phyloP scores from a whole-genome alignment of 2,797 vertebrate genomes.

The Myoxocephalus aenaeus region DNA sequence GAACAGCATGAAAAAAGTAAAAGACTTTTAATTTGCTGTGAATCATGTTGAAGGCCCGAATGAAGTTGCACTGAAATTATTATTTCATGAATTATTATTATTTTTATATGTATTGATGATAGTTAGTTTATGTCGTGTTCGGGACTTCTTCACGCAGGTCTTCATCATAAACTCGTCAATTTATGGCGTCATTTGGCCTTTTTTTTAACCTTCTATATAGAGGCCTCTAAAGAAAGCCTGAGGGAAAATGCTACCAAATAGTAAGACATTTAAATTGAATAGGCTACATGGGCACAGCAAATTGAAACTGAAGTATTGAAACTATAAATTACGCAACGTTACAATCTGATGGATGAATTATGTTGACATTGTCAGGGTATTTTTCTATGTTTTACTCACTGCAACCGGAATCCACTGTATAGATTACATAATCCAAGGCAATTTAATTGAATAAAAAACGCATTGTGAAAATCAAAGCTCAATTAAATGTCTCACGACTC shows the following conservation, averaged over 20 bases:
- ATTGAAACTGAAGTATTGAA: background rate
- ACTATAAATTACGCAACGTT: background rate
- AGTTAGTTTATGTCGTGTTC: background rate
- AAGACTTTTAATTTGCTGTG: background rate
- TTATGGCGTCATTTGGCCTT: background rate
- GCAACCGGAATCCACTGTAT: background rate
- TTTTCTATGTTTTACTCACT: background rate
- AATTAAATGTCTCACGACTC: background rate
- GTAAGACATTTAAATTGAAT: background rate
- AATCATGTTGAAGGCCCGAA: background rate
- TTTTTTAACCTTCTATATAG: background rate
- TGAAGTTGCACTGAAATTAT: background rate
- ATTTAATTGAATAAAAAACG: background rate
- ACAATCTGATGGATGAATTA: background rate
- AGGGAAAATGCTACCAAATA: background rate
- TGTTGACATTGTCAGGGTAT: background rate
- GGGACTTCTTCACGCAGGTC: background rate
- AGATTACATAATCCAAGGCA: background rate
- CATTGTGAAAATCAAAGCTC: background rate
- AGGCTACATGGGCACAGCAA: no score
- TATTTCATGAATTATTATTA: background rate
- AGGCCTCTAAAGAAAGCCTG: background rate
- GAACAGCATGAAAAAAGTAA: background rate
- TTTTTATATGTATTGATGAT: background rate
- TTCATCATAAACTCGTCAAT: background rate